Evolutionary conservation across 2,113 vertebrate genomes (phyloP).

Genomic region (Pangasianodon gigas): DNA sequence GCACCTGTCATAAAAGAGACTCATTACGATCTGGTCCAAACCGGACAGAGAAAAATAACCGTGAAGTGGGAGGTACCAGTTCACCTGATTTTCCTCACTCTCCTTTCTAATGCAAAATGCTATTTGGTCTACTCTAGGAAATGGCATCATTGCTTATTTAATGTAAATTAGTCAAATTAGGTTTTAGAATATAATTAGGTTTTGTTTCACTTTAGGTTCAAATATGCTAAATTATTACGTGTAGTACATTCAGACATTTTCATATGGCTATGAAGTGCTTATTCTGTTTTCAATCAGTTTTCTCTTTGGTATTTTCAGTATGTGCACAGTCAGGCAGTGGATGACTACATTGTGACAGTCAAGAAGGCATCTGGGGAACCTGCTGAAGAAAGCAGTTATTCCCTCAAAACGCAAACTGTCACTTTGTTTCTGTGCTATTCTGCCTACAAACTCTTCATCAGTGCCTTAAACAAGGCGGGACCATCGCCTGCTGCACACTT

Average conservation of each 20-base stretch:
- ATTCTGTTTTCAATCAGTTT: not conserved
- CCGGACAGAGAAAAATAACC: conserved; percentile 48
- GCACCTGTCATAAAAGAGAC: conserved; percentile 52
- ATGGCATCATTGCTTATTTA: not conserved
- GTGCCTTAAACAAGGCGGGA: conserved; percentile 62
- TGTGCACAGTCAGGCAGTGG: conserved; percentile 33
- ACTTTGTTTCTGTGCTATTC: conserved; percentile 68
- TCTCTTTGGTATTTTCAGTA: conserved; percentile 48
- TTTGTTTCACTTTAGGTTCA: not conserved
- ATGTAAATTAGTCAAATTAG: not conserved
- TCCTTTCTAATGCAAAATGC: not conserved
- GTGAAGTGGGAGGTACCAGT: conserved; percentile 57
- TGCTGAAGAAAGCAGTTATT: not conserved
- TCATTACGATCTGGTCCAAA: not conserved
- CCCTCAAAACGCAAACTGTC: conserved; percentile 42
- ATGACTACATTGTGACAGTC: conserved; percentile 59
- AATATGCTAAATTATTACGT: not conserved
- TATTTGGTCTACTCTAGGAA: too few relatives aligned
- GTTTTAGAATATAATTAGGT: not conserved
- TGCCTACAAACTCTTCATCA: conserved; percentile 61
- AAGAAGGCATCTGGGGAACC: conserved; percentile 64
- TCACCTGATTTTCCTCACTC: not conserved
- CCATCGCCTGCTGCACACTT: conserved; percentile 56
- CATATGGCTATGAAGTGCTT: not conserved
- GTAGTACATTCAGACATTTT: not conserved